phyloP scores from a whole-genome alignment of 2,797 vertebrate genomes.

The Tragelaphus eurycerus region DNA sequence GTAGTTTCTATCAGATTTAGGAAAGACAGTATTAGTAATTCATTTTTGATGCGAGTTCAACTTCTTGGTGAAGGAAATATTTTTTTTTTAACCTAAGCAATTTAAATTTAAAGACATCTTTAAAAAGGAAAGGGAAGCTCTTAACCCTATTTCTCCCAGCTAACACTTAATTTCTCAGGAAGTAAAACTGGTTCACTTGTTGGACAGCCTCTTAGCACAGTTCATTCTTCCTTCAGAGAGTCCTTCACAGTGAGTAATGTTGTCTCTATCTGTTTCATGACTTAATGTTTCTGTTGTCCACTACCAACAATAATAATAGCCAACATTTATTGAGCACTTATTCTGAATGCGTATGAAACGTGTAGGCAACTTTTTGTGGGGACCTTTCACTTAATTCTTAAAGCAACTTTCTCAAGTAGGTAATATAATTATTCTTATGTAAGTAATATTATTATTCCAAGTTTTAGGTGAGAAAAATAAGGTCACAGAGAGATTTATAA shows the following conservation, averaged over 20 bases:
- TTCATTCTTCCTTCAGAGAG: not conserved
- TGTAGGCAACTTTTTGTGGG: not conserved
- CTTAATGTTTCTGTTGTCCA: not conserved
- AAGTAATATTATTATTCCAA: not conserved
- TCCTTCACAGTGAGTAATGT: not conserved
- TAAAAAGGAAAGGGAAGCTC: not conserved
- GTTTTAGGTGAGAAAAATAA: not conserved
- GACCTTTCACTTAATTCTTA: not conserved
- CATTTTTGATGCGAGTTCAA: not conserved
- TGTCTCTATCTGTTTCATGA: not conserved
- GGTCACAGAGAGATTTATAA: not conserved
- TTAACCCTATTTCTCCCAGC: not conserved
- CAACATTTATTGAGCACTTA: not conserved
- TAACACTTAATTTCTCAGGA: not conserved
- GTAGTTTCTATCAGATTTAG: not conserved
- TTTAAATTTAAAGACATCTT: not conserved
- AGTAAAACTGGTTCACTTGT: not conserved
- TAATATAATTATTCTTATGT: not conserved
- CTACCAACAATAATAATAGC: not conserved
- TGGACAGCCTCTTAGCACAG: not conserved
- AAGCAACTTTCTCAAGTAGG: not conserved
- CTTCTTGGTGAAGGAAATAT: not conserved
- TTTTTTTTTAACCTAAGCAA: not conserved
- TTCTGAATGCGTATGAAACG: not conserved
- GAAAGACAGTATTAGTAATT: not conserved